phyloP scores from a whole-genome alignment of 2,888 invertebrate genomes.

The Thera obeliscata region DNA sequence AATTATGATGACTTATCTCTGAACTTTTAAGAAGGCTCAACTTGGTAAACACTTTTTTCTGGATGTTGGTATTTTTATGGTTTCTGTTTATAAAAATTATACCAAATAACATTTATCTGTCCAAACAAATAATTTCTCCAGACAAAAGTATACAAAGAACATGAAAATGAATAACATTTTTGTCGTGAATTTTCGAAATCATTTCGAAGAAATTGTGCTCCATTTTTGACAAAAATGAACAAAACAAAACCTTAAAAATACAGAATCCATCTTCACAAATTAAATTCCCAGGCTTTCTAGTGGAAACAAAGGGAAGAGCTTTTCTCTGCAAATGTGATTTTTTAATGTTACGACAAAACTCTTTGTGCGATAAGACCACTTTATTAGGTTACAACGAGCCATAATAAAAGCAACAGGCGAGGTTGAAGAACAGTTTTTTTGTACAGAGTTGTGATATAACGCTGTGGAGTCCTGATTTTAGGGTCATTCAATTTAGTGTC shows the following conservation, averaged over 20 bases:
- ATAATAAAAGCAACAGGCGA: constrained; percentile 73
- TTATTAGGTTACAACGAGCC: constrained; percentile 75
- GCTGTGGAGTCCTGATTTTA: no score
- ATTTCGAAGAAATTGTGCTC: neutral
- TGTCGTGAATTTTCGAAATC: neutral
- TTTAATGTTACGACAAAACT: constrained; percentile 73
- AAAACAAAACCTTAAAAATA: constrained; percentile 14
- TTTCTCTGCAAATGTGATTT: constrained; percentile 65
- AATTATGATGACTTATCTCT: constrained; percentile 28
- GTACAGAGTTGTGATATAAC: neutral
- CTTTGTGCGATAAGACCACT: constrained; percentile 70
- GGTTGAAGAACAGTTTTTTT: neutral
- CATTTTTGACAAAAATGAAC: neutral
- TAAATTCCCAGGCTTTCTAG: constrained; percentile 27
- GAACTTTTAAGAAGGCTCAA: constrained; percentile 19
- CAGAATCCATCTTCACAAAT: constrained; percentile 32
- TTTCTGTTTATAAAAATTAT: neutral
- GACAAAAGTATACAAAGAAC: neutral
- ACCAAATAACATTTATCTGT: neutral
- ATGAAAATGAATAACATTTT: neutral
- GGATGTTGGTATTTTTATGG: neutral
- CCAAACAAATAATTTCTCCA: neutral
- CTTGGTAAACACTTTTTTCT: neutral
- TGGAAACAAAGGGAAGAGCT: constrained; percentile 53
- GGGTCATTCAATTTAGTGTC: no score